Evolutionary conservation across 2,797 vertebrate species (phyloP).

Genomic region (Microchirus variegatus): DNA sequence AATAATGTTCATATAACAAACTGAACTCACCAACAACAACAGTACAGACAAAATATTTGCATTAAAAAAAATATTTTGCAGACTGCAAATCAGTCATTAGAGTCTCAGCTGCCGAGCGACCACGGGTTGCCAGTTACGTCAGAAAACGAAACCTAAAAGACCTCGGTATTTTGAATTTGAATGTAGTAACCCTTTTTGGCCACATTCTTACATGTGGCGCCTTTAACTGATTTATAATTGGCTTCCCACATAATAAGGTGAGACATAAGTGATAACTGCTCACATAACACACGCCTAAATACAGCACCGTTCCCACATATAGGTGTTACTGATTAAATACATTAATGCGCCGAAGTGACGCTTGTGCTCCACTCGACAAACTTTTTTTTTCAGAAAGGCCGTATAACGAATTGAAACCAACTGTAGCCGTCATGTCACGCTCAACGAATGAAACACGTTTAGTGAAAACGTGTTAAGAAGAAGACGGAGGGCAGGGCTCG

Average conservation of each 20-base stretch:
- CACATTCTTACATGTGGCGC: no score
- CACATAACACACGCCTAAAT: slow-evolving; percentile 2
- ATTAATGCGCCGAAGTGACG: slow-evolving; percentile 48
- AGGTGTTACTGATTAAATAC: slow-evolving; percentile 29
- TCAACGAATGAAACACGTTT: slow-evolving; percentile 44
- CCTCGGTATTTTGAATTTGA: no score
- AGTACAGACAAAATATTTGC: no score
- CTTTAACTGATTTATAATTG: slow-evolving; percentile 8
- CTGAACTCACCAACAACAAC: no score
- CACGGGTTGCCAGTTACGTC: no score
- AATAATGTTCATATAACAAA: no score
- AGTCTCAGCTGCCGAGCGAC: no score
- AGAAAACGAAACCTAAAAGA: no score
- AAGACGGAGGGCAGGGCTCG: slow-evolving; percentile 18
- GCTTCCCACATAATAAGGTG: slow-evolving; percentile 6
- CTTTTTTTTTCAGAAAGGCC: slow-evolving; percentile 53
- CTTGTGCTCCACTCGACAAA: slow-evolving; percentile 46
- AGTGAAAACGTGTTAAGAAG: slow-evolving; percentile 36
- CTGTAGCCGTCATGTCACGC: slow-evolving; percentile 52
- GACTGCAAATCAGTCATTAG: no score
- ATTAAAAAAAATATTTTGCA: no score
- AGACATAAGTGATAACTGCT: slow-evolving; percentile 19
- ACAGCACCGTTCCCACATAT: slow-evolving; percentile 1
- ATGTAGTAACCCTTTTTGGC: no score
- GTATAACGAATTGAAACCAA: slow-evolving; percentile 71